A percentile compares a stretch with the other conserved stretches of the same genome.
Conservation (phyloP, 1,140 invertebrate species). For the Andrena cerasifolii region DNA sequence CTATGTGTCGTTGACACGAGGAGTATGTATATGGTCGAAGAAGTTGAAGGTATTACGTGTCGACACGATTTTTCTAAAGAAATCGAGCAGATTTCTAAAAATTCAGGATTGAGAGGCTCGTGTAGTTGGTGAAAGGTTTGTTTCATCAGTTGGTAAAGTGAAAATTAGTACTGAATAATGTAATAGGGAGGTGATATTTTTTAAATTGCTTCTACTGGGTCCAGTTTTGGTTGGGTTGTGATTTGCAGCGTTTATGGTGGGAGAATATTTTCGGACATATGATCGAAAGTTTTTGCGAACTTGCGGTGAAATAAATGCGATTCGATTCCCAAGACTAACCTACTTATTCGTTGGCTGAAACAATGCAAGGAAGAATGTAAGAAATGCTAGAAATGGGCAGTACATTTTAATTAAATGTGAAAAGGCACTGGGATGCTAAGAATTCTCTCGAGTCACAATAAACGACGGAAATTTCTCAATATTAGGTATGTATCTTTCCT, state of each 20-base stretch:
- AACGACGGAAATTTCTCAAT: constrained; percentile 1
- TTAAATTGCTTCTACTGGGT: no score
- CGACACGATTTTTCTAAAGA: no score
- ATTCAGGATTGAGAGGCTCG: no score
- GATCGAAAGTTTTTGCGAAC: not conserved
- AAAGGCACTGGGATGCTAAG: not conserved
- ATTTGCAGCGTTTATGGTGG: no score
- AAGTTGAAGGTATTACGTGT: no score
- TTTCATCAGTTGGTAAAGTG: not conserved
- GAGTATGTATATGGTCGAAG: no score
- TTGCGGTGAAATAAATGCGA: not conserved
- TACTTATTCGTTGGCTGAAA: constrained; percentile 4
- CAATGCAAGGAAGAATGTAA: constrained; percentile 20
- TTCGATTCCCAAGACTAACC: not conserved
- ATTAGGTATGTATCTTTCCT: not conserved
- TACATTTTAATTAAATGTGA: not conserved
- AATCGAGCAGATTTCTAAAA: not conserved
- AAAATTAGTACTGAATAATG: not conserved
- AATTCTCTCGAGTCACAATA: not conserved
- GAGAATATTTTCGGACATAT: not conserved
- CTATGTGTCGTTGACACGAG: no score
- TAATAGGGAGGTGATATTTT: not conserved
- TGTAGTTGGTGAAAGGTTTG: constrained; percentile 8
- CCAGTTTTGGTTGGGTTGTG: no score
- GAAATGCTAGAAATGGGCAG: not conserved